Evolutionary conservation across 2,888 invertebrate genomes (phyloP), one percentile per base, ranked within the genome.

Genomic region (Drosophila testacea): DNA sequence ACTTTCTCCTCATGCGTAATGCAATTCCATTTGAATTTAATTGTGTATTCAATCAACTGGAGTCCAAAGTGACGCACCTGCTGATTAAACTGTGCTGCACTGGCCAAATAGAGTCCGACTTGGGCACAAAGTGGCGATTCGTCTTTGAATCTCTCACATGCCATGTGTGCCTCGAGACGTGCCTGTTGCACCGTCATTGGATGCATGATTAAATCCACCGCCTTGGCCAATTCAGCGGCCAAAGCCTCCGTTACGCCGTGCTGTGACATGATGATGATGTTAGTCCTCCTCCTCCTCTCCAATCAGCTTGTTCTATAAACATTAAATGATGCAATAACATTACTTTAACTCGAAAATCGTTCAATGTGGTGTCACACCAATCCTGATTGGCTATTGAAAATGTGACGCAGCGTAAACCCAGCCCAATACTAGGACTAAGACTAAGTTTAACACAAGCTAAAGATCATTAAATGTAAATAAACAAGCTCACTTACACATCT

Each of bases 1-100:
- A 97, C 93, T 92, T 98, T 98, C 89, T 98, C 97, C 61, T 95
- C 95, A 84, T 96, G 96, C 4, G 96, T 95, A 87, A 98, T 96
- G 83, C 96, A 96, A 68, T 96, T 97, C 98, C 98, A 98, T 68
- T 97, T 94, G 90, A 97, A 98, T 93, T 97, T 98, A 32, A 98
- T 96, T 57, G 96, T 97, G 90, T 98, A 96, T 91, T 98, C 98
- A 94, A 99, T 96, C 0, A 98, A 93, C 88, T 98, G 98, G 0
- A 98, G 93, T 0, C 98, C 98, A 93, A 98, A 98, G 91, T 98
- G 98, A 62, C 97, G 95, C 0, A 97, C 96, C 63, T 96, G 95
- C 39, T 96, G 94, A 7, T 96, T 96, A 89, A 95, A 95, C 73
- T 96, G 95, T 50, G 95, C 95, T 13, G 81, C 67, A 78, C 96